A percentile compares a stretch with the other conserved stretches of the same genome.
phyloP scores from a whole-genome alignment of 2,888 invertebrate species.

The Drosophila tripunctata region DNA sequence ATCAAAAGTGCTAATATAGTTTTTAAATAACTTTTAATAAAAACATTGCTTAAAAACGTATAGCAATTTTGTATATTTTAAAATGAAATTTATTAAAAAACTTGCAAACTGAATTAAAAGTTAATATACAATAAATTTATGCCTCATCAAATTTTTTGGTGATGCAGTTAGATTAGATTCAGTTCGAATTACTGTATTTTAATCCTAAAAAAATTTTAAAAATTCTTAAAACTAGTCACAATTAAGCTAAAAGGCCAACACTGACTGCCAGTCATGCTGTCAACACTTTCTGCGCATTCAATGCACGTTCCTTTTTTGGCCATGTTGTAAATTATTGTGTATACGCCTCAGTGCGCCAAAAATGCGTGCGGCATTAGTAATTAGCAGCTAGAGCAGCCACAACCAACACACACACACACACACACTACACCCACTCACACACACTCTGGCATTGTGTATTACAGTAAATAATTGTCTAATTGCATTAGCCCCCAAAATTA shows the following conservation, averaged over 20 bases:
- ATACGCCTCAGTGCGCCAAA: conserved; percentile 78
- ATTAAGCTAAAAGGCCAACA: neutral
- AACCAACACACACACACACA: conserved; percentile 2
- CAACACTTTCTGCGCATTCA: conserved; percentile 56
- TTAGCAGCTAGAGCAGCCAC: conserved; percentile 54
- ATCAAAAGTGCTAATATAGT: too few relatives aligned
- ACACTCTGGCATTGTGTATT: conserved; percentile 7
- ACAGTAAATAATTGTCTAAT: conserved; percentile 70
- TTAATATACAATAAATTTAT: too few relatives aligned
- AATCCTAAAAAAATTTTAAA: neutral
- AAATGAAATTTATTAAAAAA: too few relatives aligned
- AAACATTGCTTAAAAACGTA: too few relatives aligned
- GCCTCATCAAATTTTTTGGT: too few relatives aligned
- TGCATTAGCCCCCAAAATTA: conserved; percentile 70
- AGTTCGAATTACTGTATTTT: too few relatives aligned
- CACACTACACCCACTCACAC: neutral
- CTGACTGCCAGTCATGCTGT: neutral
- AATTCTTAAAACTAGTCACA: neutral
- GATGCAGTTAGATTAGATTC: too few relatives aligned
- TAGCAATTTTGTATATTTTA: too few relatives aligned
- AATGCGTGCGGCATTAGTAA: conserved; percentile 76
- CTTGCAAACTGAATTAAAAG: too few relatives aligned
- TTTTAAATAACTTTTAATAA: too few relatives aligned
- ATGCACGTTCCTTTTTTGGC: conserved; percentile 71
- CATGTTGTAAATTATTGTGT: conserved; percentile 75